Conservation (phyloP, 1,140 invertebrate genomes). For the Trachymyrmex cornetzi region DNA sequence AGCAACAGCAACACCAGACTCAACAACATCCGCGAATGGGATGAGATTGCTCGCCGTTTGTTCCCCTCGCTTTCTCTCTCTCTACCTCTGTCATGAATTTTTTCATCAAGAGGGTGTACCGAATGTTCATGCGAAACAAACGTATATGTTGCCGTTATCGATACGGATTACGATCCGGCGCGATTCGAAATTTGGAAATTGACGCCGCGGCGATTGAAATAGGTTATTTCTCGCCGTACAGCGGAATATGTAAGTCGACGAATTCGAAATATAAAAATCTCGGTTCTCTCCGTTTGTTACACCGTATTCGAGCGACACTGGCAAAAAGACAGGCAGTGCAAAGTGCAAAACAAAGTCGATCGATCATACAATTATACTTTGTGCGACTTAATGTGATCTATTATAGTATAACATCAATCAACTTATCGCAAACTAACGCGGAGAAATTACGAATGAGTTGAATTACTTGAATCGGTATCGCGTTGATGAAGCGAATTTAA, state of each 20-base stretch:
- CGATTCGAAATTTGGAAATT: conserved; percentile 1
- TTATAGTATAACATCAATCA: neutral
- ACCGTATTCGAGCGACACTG: neutral
- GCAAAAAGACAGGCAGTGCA: neutral
- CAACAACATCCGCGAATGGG: conserved; percentile 67
- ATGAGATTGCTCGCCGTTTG: conserved; percentile 52
- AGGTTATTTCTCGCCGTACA: conserved; percentile 4
- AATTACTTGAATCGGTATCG: conserved; percentile 34
- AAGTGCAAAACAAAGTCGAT: conserved; percentile 6
- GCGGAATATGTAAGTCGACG: conserved; percentile 4
- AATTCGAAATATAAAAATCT: conserved; percentile 7
- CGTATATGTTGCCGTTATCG: conserved; percentile 20
- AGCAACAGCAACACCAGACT: conserved; percentile 65
- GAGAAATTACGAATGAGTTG: conserved; percentile 24
- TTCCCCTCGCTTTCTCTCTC: conserved; percentile 41
- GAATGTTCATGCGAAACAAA: conserved; percentile 1
- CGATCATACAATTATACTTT: conserved; percentile 8
- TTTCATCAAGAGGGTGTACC: conserved; percentile 9
- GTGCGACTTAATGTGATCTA: conserved; percentile 34
- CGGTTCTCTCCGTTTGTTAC: neutral
- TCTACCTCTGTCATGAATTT: conserved; percentile 41
- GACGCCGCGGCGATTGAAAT: conserved; percentile 26
- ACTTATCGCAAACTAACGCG: neutral
- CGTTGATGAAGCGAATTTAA: conserved; percentile 24
- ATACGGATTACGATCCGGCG: conserved; percentile 26